These are phyloP conservation scores for Plotosus lineatus DNA, from an alignment of 2,113 vertebrate species.

Conservation along the genomic window DNA sequence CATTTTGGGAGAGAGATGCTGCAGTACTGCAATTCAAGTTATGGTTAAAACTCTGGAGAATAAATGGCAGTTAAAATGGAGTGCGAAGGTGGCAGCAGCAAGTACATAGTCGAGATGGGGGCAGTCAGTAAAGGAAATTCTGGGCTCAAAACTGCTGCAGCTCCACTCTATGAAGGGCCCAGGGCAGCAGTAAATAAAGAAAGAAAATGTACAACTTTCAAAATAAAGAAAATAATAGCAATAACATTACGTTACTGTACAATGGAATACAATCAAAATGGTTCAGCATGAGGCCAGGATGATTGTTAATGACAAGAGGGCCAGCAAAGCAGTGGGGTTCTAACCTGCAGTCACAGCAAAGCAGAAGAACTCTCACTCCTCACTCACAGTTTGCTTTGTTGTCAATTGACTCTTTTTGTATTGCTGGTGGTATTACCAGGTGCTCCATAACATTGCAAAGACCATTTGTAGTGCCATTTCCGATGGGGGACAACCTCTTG, in stretches of 20 bases:
- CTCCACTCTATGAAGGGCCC: background rate
- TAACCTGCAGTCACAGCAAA: background rate
- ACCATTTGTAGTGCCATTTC: background rate
- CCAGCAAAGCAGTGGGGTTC: background rate
- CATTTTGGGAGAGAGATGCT: conserved; percentile 12
- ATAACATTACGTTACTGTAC: no score
- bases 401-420: background rate
- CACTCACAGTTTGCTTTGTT: background rate
- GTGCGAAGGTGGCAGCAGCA: background rate
- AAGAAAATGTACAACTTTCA: no score
- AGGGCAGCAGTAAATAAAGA: background rate
- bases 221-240: no score
- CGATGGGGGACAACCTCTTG: background rate
- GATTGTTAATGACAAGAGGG: background rate
- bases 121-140: background rate
- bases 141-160: background rate
- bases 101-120: background rate
- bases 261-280: no score
- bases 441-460: background rate
- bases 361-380: background rate
- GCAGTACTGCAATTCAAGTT: background rate
- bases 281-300: background rate
- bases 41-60: background rate
- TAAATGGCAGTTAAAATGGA: conserved; percentile 5
- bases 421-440: background rate